Evolutionary conservation across 92 coral and sea anemone genomes (phyloP).

Genomic region (Epizoanthus illoricatus): DNA sequence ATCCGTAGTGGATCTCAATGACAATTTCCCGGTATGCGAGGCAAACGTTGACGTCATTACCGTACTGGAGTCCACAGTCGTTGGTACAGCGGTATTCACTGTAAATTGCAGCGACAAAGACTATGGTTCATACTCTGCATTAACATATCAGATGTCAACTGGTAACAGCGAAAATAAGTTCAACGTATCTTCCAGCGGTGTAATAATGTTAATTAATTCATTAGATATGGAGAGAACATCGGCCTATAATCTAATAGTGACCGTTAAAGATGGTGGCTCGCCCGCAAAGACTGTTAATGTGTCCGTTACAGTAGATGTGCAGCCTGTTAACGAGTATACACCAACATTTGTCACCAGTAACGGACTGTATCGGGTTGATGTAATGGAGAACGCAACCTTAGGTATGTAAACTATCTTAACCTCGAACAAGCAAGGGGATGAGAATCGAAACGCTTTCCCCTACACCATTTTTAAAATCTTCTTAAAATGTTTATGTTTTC

Average conservation of each 20-base stretch:
- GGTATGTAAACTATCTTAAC: conserved; percentile 33
- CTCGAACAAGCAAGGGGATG: too few relatives aligned
- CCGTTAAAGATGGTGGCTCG: conserved; percentile 55
- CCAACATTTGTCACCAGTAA: conserved; percentile 55
- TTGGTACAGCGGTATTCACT: conserved; percentile 46
- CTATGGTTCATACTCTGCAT: conserved; percentile 31
- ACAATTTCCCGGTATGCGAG: conserved; percentile 51
- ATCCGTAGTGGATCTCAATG: conserved; percentile 58
- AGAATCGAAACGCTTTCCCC: neutral
- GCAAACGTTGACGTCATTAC: conserved; percentile 37
- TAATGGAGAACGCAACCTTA: conserved; percentile 59
- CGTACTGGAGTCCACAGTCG: conserved; percentile 53
- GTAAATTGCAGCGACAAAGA: conserved; percentile 61
- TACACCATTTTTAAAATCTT: neutral
- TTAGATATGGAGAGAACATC: conserved; percentile 52
- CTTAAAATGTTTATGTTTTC: too few relatives aligned
- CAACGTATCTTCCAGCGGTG: conserved; percentile 59
- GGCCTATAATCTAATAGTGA: conserved; percentile 50
- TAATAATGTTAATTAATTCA: conserved; percentile 37
- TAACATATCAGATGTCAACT: conserved; percentile 40
- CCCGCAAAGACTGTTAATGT: conserved; percentile 44
- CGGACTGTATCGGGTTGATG: conserved; percentile 46
- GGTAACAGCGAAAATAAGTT: conserved; percentile 54
- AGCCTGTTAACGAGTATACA: conserved; percentile 59
- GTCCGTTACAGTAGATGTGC: conserved; percentile 47